phyloP scores from a whole-genome alignment of 2,888 invertebrate genomes.

The Smittia aterrima region DNA sequence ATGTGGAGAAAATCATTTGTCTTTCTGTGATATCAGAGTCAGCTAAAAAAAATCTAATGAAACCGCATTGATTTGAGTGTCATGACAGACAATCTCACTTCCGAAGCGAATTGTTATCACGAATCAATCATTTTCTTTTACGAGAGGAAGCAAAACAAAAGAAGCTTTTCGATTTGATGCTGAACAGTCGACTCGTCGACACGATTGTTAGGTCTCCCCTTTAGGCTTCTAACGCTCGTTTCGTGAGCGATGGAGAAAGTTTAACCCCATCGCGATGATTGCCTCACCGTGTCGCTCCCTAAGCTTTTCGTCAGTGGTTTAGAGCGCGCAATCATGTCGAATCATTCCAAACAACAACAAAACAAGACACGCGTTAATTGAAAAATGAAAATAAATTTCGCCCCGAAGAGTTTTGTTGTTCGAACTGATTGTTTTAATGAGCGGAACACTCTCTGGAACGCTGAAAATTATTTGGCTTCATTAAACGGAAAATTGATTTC shows the following conservation, averaged over 20 bases:
- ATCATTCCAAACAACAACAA: neutral
- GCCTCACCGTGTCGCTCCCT: neutral
- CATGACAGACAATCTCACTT: neutral
- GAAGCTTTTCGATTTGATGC: neutral
- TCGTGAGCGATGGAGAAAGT: neutral
- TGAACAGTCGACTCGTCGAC: neutral
- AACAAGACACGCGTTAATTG: neutral
- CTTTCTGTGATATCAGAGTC: neutral
- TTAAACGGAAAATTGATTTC: constrained; percentile 12
- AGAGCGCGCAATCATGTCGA: neutral
- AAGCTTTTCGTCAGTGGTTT: neutral
- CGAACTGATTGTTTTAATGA: constrained; percentile 5
- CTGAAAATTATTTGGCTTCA: constrained; percentile 12
- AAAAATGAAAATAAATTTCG: neutral
- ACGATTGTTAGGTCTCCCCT: no score
- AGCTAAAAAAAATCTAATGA: neutral
- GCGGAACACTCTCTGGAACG: neutral
- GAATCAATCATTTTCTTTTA: constrained; percentile 14
- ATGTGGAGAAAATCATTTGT: neutral
- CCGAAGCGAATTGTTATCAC: neutral
- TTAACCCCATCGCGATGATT: neutral
- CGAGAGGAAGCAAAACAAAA: neutral
- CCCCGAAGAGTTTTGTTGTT: constrained; percentile 11
- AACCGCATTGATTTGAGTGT: neutral
- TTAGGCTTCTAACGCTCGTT: no score